A percentile compares a stretch with the other conserved stretches of the same genome.
Conservation (phyloP, 2,888 invertebrate genomes). For the Mythimna impura region DNA sequence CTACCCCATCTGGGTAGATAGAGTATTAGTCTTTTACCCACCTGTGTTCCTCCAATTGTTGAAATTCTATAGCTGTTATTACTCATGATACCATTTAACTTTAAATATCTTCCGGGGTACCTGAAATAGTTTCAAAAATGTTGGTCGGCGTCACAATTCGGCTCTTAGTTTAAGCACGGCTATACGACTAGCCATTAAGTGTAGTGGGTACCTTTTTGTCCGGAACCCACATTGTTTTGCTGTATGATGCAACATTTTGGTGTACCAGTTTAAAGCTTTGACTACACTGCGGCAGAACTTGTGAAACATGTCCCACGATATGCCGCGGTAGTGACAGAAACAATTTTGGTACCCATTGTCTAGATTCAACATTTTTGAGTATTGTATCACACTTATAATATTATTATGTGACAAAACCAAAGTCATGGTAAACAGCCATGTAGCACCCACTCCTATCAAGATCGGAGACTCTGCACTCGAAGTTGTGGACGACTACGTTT, state of each 20-base stretch:
- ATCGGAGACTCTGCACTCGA: too few species aligned
- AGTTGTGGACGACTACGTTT: too few species aligned
- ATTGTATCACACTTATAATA: too few species aligned
- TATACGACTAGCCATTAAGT: slow-evolving; percentile 77
- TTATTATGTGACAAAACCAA: too few species aligned
- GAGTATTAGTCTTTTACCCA: too few species aligned
- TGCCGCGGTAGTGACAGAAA: not conserved
- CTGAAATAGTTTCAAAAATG: slow-evolving; percentile 58
- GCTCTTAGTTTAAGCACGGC: slow-evolving; percentile 76
- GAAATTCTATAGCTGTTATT: not conserved
- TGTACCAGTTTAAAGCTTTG: slow-evolving; percentile 65
- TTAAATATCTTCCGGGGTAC: slow-evolving; percentile 45
- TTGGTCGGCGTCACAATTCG: slow-evolving; percentile 70
- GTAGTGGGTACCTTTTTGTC: slow-evolving; percentile 76
- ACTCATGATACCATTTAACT: slow-evolving; percentile 7
- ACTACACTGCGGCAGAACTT: slow-evolving; percentile 13
- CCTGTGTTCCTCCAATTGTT: not conserved
- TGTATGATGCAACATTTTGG: slow-evolving; percentile 74
- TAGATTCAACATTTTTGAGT: not conserved
- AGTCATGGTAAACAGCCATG: too few species aligned
- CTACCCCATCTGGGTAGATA: too few species aligned
- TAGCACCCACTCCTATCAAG: too few species aligned
- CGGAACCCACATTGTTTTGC: slow-evolving; percentile 70
- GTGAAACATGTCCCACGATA: not conserved
- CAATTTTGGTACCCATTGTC: not conserved